Evolutionary conservation across 92 coral and sea anemone genomes (phyloP), one percentile per base, ranked within the genome.

Genomic region (Epizoanthus scotinus): DNA sequence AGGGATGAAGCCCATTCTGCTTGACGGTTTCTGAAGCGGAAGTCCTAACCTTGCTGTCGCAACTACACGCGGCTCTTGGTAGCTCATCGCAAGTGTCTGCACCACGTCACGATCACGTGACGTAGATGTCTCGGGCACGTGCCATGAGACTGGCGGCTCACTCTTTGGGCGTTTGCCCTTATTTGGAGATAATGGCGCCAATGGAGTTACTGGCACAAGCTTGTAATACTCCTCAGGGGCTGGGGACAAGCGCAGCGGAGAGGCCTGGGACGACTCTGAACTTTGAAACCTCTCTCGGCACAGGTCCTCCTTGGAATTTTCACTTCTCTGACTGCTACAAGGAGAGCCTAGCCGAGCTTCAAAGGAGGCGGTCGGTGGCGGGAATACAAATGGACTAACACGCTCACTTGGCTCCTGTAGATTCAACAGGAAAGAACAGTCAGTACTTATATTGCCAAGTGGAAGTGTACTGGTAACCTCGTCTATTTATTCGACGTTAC

Each of bases 221-320:
- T 70, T 84, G 74, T 92, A 92, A 71, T 92, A 92, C 57, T 92
- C 97, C 79, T 92, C 94, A 18, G 97, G 97, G 44, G 97, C 97
- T 44, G 97, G 97, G 13, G 97, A 92, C 21, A 92, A 82, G 79
- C 89, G 94, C n/a, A 92, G 78, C 19, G 91, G 88, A 4, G 90
- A 71, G 77, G 80, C 64, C 70, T 75, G 91, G 19, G 93, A 84
- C 38, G 88, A 86, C 36, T 79, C 63, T 27, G 20, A 81, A 63
- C 56, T 84, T 44, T 53, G 82, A 24, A 22, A 63, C 59, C 70
- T 85, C 68, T 73, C 78, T 67, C 78, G 55, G 50, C 85, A 34
- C 79, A 71, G 83, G 7, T 66, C 87, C 29, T 71, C 81, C 64
- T 36, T 59, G 19, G 74, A 40, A 71, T 44, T 78, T 40, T 68